Conservation (phyloP, 2,888 invertebrate species). For the Chymomyza caudatula region DNA sequence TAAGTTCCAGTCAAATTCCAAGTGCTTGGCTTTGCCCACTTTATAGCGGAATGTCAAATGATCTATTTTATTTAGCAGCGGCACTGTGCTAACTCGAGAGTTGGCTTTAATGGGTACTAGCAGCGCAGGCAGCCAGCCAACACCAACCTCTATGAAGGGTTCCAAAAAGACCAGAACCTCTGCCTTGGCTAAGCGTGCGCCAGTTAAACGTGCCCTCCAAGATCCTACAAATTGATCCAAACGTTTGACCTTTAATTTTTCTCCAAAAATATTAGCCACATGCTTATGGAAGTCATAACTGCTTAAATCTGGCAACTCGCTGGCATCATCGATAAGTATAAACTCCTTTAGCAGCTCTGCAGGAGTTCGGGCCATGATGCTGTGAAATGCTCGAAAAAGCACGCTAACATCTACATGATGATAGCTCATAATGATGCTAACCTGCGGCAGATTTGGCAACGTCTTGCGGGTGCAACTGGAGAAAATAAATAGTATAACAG, state of each 20-base stretch:
- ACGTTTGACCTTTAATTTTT: not conserved
- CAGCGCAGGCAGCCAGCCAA: conserved; percentile 16
- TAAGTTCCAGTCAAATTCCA: conserved; percentile 15
- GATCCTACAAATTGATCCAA: not conserved
- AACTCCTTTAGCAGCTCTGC: not conserved
- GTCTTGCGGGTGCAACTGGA: not conserved
- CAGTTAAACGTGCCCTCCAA: conserved; percentile 2
- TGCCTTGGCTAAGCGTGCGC: conserved; percentile 1
- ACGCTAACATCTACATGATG: conserved; percentile 5
- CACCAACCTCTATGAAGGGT: conserved; percentile 12
- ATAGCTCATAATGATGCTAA: conserved; percentile 12
- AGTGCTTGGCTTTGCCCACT: not conserved
- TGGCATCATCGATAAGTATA: conserved; percentile 14
- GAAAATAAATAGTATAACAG: not conserved
- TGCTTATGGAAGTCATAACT: not conserved
- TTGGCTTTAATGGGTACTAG: conserved; percentile 4
- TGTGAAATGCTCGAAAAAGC: conserved; percentile 9
- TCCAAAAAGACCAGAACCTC: conserved; percentile 15
- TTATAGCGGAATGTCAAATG: conserved; percentile 1
- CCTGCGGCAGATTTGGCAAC: not conserved
- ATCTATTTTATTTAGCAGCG: not conserved
- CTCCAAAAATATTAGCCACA: not conserved
- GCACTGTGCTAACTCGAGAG: not conserved
- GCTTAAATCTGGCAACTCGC: not conserved
- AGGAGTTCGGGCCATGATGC: not conserved